A percentile compares a stretch with the other conserved stretches of the same genome.
Conservation (phyloP, 1,140 invertebrate genomes). For the Philopotamus ludificatus region DNA sequence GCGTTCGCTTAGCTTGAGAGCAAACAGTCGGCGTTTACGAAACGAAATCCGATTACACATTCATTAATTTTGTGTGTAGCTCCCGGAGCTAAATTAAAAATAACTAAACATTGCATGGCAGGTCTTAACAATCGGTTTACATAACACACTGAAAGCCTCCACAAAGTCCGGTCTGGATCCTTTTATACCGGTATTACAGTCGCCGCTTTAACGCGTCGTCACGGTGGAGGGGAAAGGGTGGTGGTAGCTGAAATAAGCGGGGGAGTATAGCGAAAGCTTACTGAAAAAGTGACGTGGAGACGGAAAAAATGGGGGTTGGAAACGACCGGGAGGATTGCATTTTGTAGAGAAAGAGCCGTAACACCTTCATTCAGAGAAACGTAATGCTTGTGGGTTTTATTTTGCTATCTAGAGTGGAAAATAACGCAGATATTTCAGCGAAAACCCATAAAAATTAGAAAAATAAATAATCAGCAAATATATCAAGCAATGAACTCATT, state of each 20-base stretch:
- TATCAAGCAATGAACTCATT: too few relatives aligned
- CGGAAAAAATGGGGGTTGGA: slow-evolving; percentile 17
- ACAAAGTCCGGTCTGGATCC: slow-evolving; percentile 12
- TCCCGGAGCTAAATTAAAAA: neutral
- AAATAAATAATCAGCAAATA: too few relatives aligned
- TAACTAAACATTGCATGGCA: neutral
- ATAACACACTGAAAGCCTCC: slow-evolving; percentile 16
- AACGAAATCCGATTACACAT: too few relatives aligned
- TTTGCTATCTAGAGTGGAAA: too few relatives aligned
- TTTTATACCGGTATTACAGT: slow-evolving; percentile 28
- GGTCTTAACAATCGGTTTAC: slow-evolving; percentile 18
- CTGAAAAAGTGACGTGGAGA: slow-evolving; percentile 11
- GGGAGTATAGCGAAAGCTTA: neutral
- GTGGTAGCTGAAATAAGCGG: neutral
- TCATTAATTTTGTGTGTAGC: too few relatives aligned
- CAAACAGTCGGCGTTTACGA: too few relatives aligned
- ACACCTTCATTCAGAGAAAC: too few relatives aligned
- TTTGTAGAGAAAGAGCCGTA: slow-evolving; percentile 5
- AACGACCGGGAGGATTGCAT: slow-evolving; percentile 14
- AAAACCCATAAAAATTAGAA: slow-evolving; percentile 1
- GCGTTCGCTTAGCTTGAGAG: too few relatives aligned
- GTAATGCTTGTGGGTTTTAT: too few relatives aligned
- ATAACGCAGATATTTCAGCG: neutral
- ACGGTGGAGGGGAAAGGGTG: neutral
- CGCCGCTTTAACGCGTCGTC: slow-evolving; percentile 23